Evolutionary conservation across 2,113 vertebrate species (phyloP), one percentile per base, ranked within the genome.

Genomic region (Macrotus californicus): DNA sequence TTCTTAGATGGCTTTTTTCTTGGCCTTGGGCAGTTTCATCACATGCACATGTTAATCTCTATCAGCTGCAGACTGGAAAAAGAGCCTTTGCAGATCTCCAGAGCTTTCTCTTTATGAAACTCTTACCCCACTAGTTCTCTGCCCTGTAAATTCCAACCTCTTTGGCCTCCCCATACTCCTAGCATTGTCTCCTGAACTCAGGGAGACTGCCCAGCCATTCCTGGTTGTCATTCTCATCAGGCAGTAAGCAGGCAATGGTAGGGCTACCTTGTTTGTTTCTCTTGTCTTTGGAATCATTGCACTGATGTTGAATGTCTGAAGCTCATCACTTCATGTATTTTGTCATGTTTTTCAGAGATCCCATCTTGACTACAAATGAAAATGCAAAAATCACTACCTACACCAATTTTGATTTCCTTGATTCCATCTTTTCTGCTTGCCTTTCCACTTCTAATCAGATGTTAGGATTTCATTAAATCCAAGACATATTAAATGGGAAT

Each of bases 31-130:
- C 12, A 6, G 12, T 73, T 31, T 73, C 13, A 29, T 18, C 26
- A 24, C 2, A 1, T 39, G 72, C 26, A 4, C 7, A 73, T 2
- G 0, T 8, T 11, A 14, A 13, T 11, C 3, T 11, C 12, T 12
- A 2, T 31, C 59, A 29, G 67, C 39, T 56, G 9, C 56, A 34
- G 48, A 24, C 34, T 9, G 19, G 9, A n/a, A 43, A 50, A 52
- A 7, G 9, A 5, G 21, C 36, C 34, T 75, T 52, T 34, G 31
- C 6, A 39, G 24, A 24, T 18, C 52, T 54, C 22, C 7, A 48
- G 54, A 64, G 22, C 43, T 39, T 39, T 31, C 39, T 92, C 6
- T 43, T 3, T 9, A 0, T 34, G n/a, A 21, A 64, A 21, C 26
- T 61, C 24, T 64, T 26, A n/a, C 26, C 10, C 69, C 34, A 64